These are phyloP conservation scores for Clepsis dumicolana DNA, from an alignment of 2,888 invertebrate species.

Conservation along the genomic window DNA sequence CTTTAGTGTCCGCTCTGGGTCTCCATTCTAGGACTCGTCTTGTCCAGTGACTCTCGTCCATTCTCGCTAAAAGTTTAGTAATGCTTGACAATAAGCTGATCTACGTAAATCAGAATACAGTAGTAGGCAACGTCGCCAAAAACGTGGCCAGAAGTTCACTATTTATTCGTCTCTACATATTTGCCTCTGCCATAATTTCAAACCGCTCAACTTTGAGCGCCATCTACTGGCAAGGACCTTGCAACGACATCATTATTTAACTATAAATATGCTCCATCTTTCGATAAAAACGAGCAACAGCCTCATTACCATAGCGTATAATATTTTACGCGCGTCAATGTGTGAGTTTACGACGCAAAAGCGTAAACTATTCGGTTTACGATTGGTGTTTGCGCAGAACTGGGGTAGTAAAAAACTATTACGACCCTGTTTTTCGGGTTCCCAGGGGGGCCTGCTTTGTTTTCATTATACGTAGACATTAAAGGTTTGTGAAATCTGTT, in stretches of 20 bases:
- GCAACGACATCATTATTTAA: background rate
- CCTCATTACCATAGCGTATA: constrained; percentile 25
- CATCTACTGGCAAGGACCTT: background rate
- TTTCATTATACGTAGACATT: constrained; percentile 18
- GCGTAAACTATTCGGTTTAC: constrained; percentile 37
- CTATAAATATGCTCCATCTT: background rate
- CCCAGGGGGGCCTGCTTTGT: constrained; percentile 25
- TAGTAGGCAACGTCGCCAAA: too few species aligned
- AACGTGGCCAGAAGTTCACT: too few species aligned
- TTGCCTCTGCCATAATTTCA: too few species aligned
- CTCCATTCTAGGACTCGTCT: too few species aligned
- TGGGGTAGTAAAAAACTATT: constrained; percentile 40
- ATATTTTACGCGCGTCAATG: constrained; percentile 31
- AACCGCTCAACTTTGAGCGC: background rate
- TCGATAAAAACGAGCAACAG: background rate
- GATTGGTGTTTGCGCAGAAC: constrained; percentile 38
- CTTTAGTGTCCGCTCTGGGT: too few species aligned
- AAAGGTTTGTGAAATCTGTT: constrained; percentile 19
- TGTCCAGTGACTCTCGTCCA: too few species aligned
- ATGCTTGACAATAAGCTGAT: too few species aligned
- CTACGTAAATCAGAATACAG: too few species aligned
- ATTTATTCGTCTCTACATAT: too few species aligned
- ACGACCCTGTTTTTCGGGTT: constrained; percentile 41
- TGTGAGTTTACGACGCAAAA: constrained; percentile 36
- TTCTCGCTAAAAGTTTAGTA: too few species aligned